Percentiles rank a stretch among this genome's conserved stretches.
Evolutionary conservation across 2,113 vertebrate genomes (phyloP).

Genomic region (Laterallus jamaicensis): DNA sequence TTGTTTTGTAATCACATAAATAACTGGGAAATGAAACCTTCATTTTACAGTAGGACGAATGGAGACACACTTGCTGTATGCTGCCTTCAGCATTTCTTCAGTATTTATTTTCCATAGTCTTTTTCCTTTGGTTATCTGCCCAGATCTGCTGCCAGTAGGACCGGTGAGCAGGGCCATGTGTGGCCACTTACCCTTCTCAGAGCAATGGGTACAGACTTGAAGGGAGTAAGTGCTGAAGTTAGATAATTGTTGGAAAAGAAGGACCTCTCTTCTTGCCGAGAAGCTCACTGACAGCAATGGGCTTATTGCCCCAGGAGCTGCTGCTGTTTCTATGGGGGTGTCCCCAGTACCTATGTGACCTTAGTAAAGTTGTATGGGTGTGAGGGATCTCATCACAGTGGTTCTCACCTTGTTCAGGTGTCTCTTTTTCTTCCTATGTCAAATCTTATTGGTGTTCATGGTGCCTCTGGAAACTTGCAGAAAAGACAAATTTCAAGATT

Average conservation of each 20-base stretch:
- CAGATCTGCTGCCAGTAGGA: not conserved
- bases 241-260: not conserved
- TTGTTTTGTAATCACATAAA: slow-evolving; percentile 39
- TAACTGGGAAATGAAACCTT: slow-evolving; percentile 8
- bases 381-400: not conserved
- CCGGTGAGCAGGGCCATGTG: not conserved
- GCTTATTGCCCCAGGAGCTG: not conserved
- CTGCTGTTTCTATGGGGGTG: not conserved
- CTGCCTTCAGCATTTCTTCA: not conserved
- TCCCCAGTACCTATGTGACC: not conserved
- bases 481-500: not conserved
- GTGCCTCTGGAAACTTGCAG: not conserved
- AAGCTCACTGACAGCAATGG: not conserved
- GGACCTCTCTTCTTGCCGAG: not conserved
- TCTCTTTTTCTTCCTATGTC: not conserved
- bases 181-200: not conserved
- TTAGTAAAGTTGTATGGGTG: not conserved
- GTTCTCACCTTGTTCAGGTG: not conserved
- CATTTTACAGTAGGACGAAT: not conserved
- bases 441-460: not conserved
- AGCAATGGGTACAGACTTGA: not conserved
- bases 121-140: not conserved
- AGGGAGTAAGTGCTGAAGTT: not conserved
- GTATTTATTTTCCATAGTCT: not conserved
- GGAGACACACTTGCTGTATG: not conserved